phyloP scores from a whole-genome alignment of 2,797 vertebrate genomes.

The Channa striata region DNA sequence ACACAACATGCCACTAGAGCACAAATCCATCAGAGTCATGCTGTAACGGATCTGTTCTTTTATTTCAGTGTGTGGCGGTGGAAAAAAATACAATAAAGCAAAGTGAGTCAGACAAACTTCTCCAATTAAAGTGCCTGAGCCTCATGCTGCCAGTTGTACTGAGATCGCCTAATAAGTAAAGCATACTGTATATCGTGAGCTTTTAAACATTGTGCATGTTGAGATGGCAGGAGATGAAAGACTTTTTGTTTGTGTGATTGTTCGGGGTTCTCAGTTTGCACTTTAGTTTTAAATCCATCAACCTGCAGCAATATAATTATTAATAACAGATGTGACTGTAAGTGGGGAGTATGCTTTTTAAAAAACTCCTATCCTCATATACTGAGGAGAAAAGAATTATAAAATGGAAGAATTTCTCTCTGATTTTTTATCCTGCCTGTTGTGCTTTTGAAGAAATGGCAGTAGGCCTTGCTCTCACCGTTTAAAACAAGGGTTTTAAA shows the following conservation, averaged over 20 bases:
- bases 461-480: neutral
- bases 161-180: neutral
- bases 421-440: neutral
- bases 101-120: neutral
- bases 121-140: conserved; percentile 18
- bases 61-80: neutral
- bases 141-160: conserved; percentile 3
- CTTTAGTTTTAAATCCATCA: neutral
- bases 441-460: conserved; percentile 2
- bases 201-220: neutral
- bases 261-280: conserved; percentile 4
- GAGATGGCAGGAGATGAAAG: conserved; percentile 21
- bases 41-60: neutral
- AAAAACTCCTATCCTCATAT: neutral
- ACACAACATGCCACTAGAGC: too few relatives aligned
- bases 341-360: neutral
- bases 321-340: neutral
- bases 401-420: neutral
- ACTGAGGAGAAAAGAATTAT: neutral
- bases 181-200: neutral
- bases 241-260: neutral
- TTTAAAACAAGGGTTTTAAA: neutral
- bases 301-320: neutral
- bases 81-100: neutral
- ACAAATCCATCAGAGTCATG: neutral